Conservation (phyloP, 2,113 vertebrate genomes). For the Bujurquina vittata region DNA sequence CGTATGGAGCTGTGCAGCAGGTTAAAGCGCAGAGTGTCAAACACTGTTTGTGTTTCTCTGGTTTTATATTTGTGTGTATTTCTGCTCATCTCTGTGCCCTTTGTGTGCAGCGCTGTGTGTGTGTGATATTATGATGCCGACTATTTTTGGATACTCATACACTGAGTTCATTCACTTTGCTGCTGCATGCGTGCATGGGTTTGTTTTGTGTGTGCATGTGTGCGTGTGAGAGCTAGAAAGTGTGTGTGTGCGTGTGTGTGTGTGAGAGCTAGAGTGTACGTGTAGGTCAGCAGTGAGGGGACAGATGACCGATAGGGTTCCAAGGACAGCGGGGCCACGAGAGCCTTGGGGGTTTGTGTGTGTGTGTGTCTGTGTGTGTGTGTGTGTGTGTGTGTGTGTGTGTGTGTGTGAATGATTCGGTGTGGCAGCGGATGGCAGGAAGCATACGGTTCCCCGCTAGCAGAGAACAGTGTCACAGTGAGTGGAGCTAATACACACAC, state of each 20-base stretch:
- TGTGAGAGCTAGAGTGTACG: not conserved
- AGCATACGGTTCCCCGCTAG: slow-evolving; percentile 67
- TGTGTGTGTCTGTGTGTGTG: not conserved
- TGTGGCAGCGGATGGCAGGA: slow-evolving; percentile 72
- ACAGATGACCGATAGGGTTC: slow-evolving; percentile 72
- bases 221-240: too few relatives aligned
- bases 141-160: slow-evolving; percentile 8
- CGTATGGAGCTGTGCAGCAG: rapidly evolving
- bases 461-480: slow-evolving; percentile 50
- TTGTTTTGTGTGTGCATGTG: slow-evolving; percentile 6
- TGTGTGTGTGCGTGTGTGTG: not conserved
- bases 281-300: slow-evolving; percentile 48
- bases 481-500: slow-evolving; percentile 42
- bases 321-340: slow-evolving; percentile 64
- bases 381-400: slow-evolving; percentile 9
- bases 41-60: not conserved
- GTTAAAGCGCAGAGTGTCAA: not conserved
- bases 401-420: slow-evolving; percentile 57
- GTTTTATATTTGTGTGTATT: not conserved
- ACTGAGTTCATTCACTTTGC: slow-evolving; percentile 26
- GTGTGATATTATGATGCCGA: slow-evolving; percentile 30
- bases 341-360: slow-evolving; percentile 29
- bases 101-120: slow-evolving; percentile 25
- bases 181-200: slow-evolving; percentile 15
- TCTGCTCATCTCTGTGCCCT: slow-evolving; percentile 16